phyloP scores from a whole-genome alignment of 2,797 vertebrate genomes.

The Chloroceryle amazona region DNA sequence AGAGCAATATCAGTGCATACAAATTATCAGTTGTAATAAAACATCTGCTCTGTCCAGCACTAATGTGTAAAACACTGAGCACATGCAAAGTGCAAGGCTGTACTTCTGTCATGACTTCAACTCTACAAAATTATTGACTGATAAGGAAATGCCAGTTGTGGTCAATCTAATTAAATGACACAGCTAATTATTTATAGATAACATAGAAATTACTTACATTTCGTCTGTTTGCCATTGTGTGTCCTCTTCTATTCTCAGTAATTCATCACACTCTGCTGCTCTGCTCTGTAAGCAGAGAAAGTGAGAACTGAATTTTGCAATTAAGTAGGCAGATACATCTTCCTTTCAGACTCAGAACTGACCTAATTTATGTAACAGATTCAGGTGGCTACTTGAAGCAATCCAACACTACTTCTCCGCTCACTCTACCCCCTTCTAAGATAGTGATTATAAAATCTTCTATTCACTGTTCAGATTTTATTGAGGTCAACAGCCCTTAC shows the following conservation, averaged over 20 bases:
- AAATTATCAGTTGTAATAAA: not conserved
- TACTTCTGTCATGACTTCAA: not conserved
- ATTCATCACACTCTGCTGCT: slow-evolving; percentile 88
- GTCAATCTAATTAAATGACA: not conserved
- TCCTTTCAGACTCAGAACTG: not conserved
- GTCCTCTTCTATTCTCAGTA: slow-evolving; percentile 94
- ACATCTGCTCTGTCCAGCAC: not conserved
- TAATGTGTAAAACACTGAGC: not conserved
- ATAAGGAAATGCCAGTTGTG: not conserved
- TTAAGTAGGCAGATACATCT: not conserved
- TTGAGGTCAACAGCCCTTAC: slow-evolving; percentile 33
- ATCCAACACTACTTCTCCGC: not conserved
- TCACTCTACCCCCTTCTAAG: not conserved
- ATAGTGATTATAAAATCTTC: not conserved
- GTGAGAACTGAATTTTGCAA: not conserved
- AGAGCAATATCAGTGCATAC: not conserved
- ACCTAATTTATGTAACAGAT: not conserved
- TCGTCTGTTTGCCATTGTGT: slow-evolving; percentile 85
- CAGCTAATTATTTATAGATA: not conserved
- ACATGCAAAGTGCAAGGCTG: not conserved
- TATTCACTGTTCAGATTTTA: slow-evolving; percentile 29
- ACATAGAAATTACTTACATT: slow-evolving; percentile 80
- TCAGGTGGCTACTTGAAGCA: not conserved
- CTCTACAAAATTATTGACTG: not conserved
- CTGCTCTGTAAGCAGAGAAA: slow-evolving; percentile 82